Evolutionary conservation across 2,888 invertebrate genomes (phyloP), one percentile per base, ranked within the genome.

Genomic region (Ophioninae sp.): DNA sequence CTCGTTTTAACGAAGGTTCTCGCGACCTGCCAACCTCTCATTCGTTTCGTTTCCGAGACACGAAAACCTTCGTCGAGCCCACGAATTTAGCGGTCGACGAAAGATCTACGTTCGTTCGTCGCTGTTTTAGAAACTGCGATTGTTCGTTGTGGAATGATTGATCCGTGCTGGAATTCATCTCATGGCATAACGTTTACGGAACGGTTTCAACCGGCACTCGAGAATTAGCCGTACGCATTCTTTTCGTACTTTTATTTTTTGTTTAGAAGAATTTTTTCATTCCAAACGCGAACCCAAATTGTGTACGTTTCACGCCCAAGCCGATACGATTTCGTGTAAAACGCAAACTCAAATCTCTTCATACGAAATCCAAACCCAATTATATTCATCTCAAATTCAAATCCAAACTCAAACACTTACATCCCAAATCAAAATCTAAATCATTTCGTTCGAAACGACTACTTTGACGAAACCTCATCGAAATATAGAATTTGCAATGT

Each of bases 11-110:
- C 41, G 77, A 37, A 69, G 37, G 59, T 23, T 75, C 57, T 44
- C 30, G 30, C 64, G 64, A 57, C 75, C 79, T 65, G 79, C 75
- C 79, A 76, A 76, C 69, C 30, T 70, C 72, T 6, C 76, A 73
- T 80, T 76, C 59, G 75, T 59, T 70, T 68, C 72, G 70, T 70
- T 39, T 57, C 44, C 13, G 20, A 17, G 41, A 61, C 41, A n/a
- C 62, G 17, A 20, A 69, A 10, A 75, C 41, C 23, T 80, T 44
- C n/a, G 17, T 62, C 21, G 50, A n/a, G 23, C 21, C 44, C 62
- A 56, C 80, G 69, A 76, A 81, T 70, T 21, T 65, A 39, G 37
- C 56, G 59, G 39, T 21, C 30, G 50, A 75, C 50, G 65, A 61
- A 20, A 44, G 57, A 44, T 23, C 37, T n/a, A 75, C 56, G 13